These are phyloP conservation scores for Penaeus indicus DNA, from an alignment of 1,140 invertebrate species.

Conservation along the genomic window DNA sequence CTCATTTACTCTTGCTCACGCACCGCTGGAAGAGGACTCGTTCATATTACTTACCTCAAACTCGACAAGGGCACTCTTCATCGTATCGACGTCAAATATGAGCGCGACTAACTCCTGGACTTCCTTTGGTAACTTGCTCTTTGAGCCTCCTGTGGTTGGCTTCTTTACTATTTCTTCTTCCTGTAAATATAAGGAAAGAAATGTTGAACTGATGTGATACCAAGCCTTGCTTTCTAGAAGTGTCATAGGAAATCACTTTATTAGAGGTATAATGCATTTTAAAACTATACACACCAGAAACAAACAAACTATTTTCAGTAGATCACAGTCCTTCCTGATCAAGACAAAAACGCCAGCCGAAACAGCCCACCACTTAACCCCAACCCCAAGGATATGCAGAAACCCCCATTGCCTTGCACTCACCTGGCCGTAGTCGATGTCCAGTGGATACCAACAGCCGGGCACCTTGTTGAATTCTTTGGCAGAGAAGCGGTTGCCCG, in stretches of 20 bases:
- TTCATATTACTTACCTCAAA: constrained; percentile 78
- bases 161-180: constrained; percentile 70
- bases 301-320: too few relatives aligned
- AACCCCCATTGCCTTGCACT: constrained; percentile 15
- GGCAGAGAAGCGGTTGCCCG: constrained; percentile 83
- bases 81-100: constrained; percentile 91
- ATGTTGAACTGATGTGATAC: background rate
- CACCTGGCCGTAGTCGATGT: constrained; percentile 86
- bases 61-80: constrained; percentile 93
- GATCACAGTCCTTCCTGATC: too few relatives aligned
- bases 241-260: too few relatives aligned
- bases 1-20: too few relatives aligned
- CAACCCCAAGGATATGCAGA: background rate
- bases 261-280: too few relatives aligned
- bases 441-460: constrained; percentile 88
- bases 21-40: background rate
- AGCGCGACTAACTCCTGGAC: constrained; percentile 87
- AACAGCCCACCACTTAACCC: too few relatives aligned
- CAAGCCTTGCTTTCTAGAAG: background rate
- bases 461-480: constrained; percentile 85
- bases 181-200: constrained; percentile 13
- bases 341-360: too few relatives aligned
- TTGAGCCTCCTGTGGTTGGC: constrained; percentile 68
- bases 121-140: constrained; percentile 80
- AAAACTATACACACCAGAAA: too few relatives aligned